These are phyloP conservation scores for Hyles euphorbiae DNA, from an alignment of 1,140 invertebrate species.

Conservation along the genomic window DNA sequence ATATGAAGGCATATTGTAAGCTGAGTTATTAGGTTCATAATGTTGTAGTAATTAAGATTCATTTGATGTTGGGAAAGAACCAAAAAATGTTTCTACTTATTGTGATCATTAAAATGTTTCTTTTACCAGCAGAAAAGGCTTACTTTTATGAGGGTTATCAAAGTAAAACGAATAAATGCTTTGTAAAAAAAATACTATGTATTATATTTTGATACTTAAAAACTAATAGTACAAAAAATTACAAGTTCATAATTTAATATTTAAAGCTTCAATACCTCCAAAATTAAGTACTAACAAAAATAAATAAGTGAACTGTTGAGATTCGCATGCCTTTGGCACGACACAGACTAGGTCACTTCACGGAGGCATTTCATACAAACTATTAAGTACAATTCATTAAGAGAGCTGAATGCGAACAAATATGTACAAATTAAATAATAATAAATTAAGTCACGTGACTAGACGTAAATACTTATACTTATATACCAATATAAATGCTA, in stretches of 20 bases:
- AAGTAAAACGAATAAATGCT: neutral
- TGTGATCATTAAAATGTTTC: too few species aligned
- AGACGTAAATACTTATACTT: conserved; percentile 47
- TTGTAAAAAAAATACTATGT: neutral
- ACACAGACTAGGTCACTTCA: neutral
- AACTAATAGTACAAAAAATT: conserved; percentile 10
- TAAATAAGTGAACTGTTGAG: conserved; percentile 1
- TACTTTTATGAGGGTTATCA: too few species aligned
- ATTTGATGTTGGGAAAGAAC: too few species aligned
- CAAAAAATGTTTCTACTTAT: too few species aligned
- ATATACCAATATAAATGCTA: conserved; percentile 34
- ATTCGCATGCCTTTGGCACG: conserved; percentile 7
- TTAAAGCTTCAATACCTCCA: conserved; percentile 9
- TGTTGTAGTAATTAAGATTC: too few species aligned
- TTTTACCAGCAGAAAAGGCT: too few species aligned
- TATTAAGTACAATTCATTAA: neutral
- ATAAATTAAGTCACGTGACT: conserved; percentile 40
- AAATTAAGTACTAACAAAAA: conserved; percentile 6
- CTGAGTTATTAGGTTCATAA: too few species aligned
- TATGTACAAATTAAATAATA: conserved; percentile 4
- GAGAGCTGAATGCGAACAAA: neutral
- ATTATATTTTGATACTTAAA: conserved; percentile 4
- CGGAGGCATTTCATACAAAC: neutral
- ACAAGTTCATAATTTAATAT: conserved; percentile 2
- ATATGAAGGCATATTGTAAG: too few species aligned